Conservation (phyloP, 2,888 invertebrate species). For the Scaptomyza caliginosa region DNA sequence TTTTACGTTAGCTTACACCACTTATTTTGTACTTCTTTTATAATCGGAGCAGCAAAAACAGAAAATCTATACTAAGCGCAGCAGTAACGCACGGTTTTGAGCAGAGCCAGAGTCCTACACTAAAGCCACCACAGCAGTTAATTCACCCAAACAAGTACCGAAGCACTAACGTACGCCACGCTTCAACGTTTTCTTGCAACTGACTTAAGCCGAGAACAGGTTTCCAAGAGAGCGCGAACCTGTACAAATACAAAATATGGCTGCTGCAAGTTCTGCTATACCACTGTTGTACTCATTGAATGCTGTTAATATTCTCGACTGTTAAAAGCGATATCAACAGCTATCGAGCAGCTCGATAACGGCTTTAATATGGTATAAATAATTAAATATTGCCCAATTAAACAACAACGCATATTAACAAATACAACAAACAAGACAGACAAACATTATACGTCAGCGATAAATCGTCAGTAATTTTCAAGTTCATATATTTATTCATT, state of each 20-base stretch:
- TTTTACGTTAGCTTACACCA: slow-evolving; percentile 29
- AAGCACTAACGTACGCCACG: slow-evolving; percentile 44
- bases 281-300: slow-evolving; percentile 12
- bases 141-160: slow-evolving; percentile 28
- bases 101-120: slow-evolving; percentile 37
- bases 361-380: neutral
- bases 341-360: neutral
- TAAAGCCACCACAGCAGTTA: slow-evolving; percentile 47
- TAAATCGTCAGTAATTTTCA: neutral
- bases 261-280: slow-evolving; percentile 10
- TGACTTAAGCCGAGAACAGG: slow-evolving; percentile 51
- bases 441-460: neutral
- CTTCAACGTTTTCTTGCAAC: slow-evolving; percentile 56
- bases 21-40: slow-evolving; percentile 28
- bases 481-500: neutral
- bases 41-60: slow-evolving; percentile 33
- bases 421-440: neutral
- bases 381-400: neutral
- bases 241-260: slow-evolving; percentile 85
- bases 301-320: slow-evolving; percentile 9
- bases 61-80: slow-evolving; percentile 59
- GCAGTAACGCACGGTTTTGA: slow-evolving; percentile 30
- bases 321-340: slow-evolving; percentile 1
- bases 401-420: neutral
- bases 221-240: slow-evolving; percentile 41